Percentiles rank a stretch among this genome's conserved stretches.
phyloP scores from a whole-genome alignment of 2,888 invertebrate genomes.

The Lithophane socia region DNA sequence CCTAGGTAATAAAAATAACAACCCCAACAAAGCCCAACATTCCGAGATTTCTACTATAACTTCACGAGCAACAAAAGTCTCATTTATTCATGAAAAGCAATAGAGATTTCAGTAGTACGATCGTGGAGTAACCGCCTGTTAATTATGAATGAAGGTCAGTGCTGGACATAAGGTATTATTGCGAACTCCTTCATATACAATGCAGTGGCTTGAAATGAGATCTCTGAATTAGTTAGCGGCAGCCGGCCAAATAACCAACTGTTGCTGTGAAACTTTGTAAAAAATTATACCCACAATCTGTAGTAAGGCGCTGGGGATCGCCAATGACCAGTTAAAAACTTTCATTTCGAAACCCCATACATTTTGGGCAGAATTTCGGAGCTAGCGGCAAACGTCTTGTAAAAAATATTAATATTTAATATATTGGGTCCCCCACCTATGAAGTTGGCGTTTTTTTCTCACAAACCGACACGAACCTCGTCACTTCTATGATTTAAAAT shows the following conservation, averaged over 20 bases:
- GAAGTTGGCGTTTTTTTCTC: too few species aligned
- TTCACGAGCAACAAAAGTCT: background rate
- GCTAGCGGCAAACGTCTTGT: too few species aligned
- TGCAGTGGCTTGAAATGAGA: conserved; percentile 48
- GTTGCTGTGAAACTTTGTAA: conserved; percentile 19
- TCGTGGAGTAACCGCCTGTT: conserved; percentile 45
- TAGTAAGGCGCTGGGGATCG: background rate
- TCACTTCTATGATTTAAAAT: too few species aligned
- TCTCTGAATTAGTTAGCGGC: conserved; percentile 39
- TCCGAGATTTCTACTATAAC: background rate
- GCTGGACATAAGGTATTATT: conserved; percentile 43
- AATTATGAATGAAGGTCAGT: conserved; percentile 46
- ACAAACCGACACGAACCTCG: too few species aligned
- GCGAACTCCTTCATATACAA: conserved; percentile 52
- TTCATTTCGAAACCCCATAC: background rate
- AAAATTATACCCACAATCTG: background rate
- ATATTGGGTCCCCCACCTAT: too few species aligned
- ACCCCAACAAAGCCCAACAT: background rate
- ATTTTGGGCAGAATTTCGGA: too few species aligned
- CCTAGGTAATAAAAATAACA: background rate
- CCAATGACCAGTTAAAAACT: background rate
- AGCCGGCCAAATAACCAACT: conserved; percentile 3
- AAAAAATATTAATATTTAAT: too few species aligned
- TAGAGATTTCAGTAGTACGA: conserved; percentile 36
- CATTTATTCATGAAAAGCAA: conserved; percentile 34